Percentiles rank a stretch among this genome's conserved stretches.
Evolutionary conservation across 2,888 invertebrate species (phyloP).

Genomic region (Ormia ochracea): DNA sequence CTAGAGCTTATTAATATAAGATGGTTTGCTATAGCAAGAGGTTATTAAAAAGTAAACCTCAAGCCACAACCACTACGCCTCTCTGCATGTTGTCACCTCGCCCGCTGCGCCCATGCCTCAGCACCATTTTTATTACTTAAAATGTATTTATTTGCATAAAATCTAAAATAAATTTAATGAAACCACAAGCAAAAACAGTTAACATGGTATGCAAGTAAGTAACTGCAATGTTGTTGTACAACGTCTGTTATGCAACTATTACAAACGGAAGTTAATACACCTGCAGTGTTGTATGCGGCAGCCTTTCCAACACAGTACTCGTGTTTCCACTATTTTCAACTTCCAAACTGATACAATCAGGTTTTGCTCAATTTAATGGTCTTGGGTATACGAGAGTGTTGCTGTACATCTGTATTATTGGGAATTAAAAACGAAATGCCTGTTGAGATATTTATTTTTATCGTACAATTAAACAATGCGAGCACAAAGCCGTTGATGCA

Average conservation of each 20-base stretch:
- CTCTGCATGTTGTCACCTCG: no score
- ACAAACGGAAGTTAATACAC: neutral
- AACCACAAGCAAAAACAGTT: no score
- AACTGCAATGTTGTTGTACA: slow-evolving; percentile 1
- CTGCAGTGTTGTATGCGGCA: neutral
- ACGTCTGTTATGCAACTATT: neutral
- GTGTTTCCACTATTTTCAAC: neutral
- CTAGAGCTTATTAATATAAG: no score
- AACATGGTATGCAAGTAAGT: no score
- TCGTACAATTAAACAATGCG: neutral
- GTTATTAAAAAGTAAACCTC: no score
- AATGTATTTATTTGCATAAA: no score
- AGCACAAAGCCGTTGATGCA: neutral
- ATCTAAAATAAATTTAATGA: no score
- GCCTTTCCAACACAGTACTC: neutral
- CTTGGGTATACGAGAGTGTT: neutral
- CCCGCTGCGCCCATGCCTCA: no score
- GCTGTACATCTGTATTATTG: neutral
- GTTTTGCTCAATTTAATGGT: neutral
- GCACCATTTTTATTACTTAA: no score
- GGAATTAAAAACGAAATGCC: neutral
- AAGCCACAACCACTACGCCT: no score
- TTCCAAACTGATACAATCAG: neutral
- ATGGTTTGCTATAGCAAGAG: no score
- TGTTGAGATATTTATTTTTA: neutral